Percentiles rank a stretch among this genome's conserved stretches.
These are phyloP conservation scores for Lydus trimaculatus DNA, from an alignment of 2,888 invertebrate species.

Conservation along the genomic window DNA sequence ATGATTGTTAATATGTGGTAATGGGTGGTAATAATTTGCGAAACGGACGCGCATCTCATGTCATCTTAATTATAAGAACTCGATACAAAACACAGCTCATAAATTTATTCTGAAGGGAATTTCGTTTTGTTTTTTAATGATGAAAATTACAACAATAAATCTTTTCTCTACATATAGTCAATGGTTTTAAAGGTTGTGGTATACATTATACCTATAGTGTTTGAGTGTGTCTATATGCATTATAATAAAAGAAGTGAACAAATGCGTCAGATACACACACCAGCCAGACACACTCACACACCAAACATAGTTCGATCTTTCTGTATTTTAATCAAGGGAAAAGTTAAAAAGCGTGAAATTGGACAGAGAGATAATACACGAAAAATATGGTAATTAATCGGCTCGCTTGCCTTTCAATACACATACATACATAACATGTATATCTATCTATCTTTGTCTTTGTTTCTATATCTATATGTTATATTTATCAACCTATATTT, in stretches of 20 bases:
- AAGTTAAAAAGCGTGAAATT: constrained; percentile 34
- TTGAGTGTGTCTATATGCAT: neutral
- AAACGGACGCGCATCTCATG: constrained; percentile 35
- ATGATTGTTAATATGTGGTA: constrained; percentile 36
- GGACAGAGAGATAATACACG: constrained; percentile 28
- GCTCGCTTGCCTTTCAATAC: constrained; percentile 18
- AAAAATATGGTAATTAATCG: constrained; percentile 31
- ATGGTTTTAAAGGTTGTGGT: neutral
- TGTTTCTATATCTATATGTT: neutral
- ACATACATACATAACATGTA: neutral
- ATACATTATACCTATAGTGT: neutral
- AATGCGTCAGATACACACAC: constrained; percentile 8
- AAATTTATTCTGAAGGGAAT: constrained; percentile 26
- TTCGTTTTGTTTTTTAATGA: constrained; percentile 34
- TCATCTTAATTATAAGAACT: constrained; percentile 38
- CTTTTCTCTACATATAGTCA: constrained; percentile 18
- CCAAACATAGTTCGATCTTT: constrained; percentile 30
- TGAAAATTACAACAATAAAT: constrained; percentile 34
- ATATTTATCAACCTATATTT: neutral
- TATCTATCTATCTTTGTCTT: neutral
- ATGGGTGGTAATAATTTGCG: constrained; percentile 38
- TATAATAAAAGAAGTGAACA: neutral
- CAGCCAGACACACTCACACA: no score
- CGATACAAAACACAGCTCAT: constrained; percentile 37
- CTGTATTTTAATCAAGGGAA: constrained; percentile 31